Evolutionary conservation across 2,113 vertebrate species (phyloP), one percentile per base, ranked within the genome.

Genomic region (Hemichromis elongatus): DNA sequence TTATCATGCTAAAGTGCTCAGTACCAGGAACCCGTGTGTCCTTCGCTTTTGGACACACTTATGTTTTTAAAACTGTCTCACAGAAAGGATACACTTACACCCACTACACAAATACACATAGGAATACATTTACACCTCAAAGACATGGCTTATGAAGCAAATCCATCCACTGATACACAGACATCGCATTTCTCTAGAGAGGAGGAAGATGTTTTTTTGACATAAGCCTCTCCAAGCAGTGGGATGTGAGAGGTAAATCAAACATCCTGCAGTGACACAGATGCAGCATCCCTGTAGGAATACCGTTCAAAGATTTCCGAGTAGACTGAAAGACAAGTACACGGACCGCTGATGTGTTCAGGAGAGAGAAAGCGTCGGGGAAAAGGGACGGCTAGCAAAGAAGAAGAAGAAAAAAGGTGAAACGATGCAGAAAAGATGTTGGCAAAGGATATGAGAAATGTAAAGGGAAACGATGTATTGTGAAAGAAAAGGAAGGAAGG

Each of bases 221-320:
- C 90, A 47, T 45, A 57, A 63, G 70, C 77, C 77, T 81, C 56
- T 85, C 77, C 80, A 88, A 88, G 86, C 81, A 52, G 77, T 37
- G 16, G 13, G 85, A 82, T 83, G 80, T 78, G 77, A 85, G 70
- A 85, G 77, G 70, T 61, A 78, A 85, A 84, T 59, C 59, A 68
- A 70, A 75, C 83, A 87, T 87, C 88, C 87, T 77, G 85, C 33
- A 30, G 75, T 83, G 88, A 88, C 80, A 86, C 78, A 53, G 81
- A 68, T 66, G 86, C 4, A 70, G 80, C 30, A 40, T 63, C 87
- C 83, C 88, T 42, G 66, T 35, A 33, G 91, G 87, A 82, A 91
- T 84, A 86, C 5, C 66, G 70, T 90, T 92, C 87, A 92, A 88
- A 91, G 79, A 68, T 80, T 52, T 90, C 75, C 42, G 40, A 75